phyloP scores from a whole-genome alignment of 2,113 vertebrate genomes.

The Potamarius usumacintae region DNA sequence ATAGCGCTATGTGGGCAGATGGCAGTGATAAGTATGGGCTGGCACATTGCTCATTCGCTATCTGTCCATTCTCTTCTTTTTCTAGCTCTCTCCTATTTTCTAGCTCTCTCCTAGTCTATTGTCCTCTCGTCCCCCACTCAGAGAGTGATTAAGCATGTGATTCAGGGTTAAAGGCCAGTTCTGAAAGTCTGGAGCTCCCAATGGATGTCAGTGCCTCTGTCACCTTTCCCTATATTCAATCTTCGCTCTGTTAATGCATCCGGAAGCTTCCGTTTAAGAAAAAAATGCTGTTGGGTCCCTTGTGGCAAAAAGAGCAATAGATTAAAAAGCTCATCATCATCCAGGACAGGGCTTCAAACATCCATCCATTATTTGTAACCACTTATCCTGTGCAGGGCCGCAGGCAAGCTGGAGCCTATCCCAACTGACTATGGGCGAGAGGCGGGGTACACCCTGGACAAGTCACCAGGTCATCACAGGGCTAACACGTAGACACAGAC shows the following conservation, averaged over 20 bases:
- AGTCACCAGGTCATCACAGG: too few species aligned
- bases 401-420: too few species aligned
- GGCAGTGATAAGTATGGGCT: not conserved
- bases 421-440: too few species aligned
- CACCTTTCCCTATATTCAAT: not conserved
- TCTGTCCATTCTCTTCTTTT: not conserved
- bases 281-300: not conserved
- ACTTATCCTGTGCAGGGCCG: too few species aligned
- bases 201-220: not conserved
- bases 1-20: not conserved
- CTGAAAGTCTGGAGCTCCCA: not conserved
- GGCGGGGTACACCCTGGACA: too few species aligned
- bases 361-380: too few species aligned
- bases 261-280: not conserved
- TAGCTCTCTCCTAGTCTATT: not conserved
- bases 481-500: too few species aligned
- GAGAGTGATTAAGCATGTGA: conserved; percentile 2
- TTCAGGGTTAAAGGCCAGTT: conserved; percentile 5
- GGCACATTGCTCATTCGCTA: not conserved
- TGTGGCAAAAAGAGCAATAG: not conserved
- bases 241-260: not conserved
- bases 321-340: not conserved
- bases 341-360: not conserved
- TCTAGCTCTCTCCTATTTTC: not conserved
- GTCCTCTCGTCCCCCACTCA: not conserved